Base-by-base conservation (phyloP, 2,888 invertebrate genomes). In the Himalopsyche anomala region DNA sequence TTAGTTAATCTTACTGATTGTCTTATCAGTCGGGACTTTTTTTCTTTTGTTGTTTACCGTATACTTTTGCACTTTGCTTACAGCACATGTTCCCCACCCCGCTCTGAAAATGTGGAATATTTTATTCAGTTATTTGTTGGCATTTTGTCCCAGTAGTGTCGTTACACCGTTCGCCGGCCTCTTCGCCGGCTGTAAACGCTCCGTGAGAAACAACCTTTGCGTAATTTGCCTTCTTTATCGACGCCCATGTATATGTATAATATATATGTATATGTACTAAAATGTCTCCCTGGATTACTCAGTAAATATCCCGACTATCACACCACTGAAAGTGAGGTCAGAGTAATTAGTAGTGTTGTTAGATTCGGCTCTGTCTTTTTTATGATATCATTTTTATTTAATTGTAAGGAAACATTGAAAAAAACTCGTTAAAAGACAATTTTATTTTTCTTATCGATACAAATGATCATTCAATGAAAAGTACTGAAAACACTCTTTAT, bases 121-220 rank as follows among this genome's bases (percentile, higher is more conserved):
- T 62, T 62, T 62, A 62, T 62, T 62, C 62, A 62, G 62, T 62
- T 62, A 62, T 62, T 62, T 62, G 62, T 62, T 62, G 62, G 62
- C 62, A 62, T 62, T 62, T 62, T 62, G 62, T 62, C 62, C 62
- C 62, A 62, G 62, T 62, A 19, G 62, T 62, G 62, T 62, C 62
- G 62, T 62, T 62, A 62, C 19, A 11, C 5, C 28, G 62, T 28
- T 62, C 62, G 62, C 19, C 62, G 62, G 62, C 62, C 62, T 51
- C 62, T 62, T 62, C 62, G 62, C 62, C 11, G 62, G 19, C 62
- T 62, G 62, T 62, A 62, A 62, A 62, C 28, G 62, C 62, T 62
- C 62, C 62, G 62, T 19, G 62, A 62, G 62, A 62, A 19, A 62
- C 62, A 62, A 28, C 62, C 62, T 19, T 28, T 62, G 19, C 62